phyloP scores from a whole-genome alignment of 2,888 invertebrate species.

The Creontiades dilutus region DNA sequence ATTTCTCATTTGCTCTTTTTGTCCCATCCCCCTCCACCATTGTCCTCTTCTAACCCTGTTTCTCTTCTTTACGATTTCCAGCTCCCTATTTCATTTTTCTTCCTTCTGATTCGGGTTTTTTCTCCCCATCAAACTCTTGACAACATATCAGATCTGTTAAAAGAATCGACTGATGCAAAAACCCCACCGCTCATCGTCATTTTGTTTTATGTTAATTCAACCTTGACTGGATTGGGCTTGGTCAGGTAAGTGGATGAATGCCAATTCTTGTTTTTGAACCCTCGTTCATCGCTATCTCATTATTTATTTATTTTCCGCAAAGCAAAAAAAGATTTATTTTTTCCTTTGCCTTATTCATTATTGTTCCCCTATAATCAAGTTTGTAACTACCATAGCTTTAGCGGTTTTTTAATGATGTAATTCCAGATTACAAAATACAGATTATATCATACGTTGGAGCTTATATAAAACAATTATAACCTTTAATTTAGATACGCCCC shows the following conservation, averaged over 20 bases:
- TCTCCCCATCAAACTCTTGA: background rate
- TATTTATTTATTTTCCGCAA: slow-evolving; percentile 13
- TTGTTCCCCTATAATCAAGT: background rate
- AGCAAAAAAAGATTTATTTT: background rate
- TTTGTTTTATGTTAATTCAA: slow-evolving; percentile 55
- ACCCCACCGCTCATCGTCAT: slow-evolving; percentile 19
- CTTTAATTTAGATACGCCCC: too few species aligned
- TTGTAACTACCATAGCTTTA: background rate
- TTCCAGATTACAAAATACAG: too few species aligned
- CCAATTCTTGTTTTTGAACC: slow-evolving; percentile 52
- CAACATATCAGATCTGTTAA: background rate
- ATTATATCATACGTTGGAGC: too few species aligned
- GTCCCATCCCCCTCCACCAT: background rate
- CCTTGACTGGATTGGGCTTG: slow-evolving; percentile 52
- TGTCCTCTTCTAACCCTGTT: background rate
- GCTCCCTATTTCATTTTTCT: background rate
- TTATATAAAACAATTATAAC: too few species aligned
- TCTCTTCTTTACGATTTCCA: background rate
- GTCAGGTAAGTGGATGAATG: slow-evolving; percentile 37
- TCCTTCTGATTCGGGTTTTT: background rate
- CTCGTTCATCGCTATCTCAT: slow-evolving; percentile 2
- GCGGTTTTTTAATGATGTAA: too few species aligned
- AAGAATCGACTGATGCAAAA: slow-evolving; percentile 57
- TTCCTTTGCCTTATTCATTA: background rate
- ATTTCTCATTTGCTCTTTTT: slow-evolving; percentile 2